phyloP scores from a whole-genome alignment of 2,888 invertebrate genomes.

The Caenorhabditis sinica region DNA sequence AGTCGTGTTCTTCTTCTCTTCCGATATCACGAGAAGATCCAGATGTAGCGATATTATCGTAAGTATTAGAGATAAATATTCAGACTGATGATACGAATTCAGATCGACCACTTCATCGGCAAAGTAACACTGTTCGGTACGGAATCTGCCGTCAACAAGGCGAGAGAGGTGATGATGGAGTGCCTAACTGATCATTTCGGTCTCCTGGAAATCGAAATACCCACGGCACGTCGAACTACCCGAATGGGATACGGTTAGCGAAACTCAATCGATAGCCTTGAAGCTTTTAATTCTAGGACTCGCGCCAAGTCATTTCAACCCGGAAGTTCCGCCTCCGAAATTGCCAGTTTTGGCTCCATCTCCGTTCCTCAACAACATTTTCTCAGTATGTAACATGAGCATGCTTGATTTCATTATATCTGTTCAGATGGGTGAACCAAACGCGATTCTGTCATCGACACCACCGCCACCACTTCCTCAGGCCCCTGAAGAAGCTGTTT shows the following conservation, averaged over 20 bases:
- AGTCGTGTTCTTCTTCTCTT: slow-evolving; percentile 57
- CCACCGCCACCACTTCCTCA: slow-evolving; percentile 5
- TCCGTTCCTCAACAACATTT: not conserved
- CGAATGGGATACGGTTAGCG: slow-evolving; percentile 24
- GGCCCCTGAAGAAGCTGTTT: slow-evolving; percentile 9
- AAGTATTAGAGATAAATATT: not conserved
- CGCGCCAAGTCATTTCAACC: not conserved
- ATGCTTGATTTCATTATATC: slow-evolving; percentile 3
- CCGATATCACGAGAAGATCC: slow-evolving; percentile 51
- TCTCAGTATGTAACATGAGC: slow-evolving; percentile 15
- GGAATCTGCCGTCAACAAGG: slow-evolving; percentile 43
- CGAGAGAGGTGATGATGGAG: slow-evolving; percentile 51
- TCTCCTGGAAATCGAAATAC: slow-evolving; percentile 49
- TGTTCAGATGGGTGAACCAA: slow-evolving; percentile 57
- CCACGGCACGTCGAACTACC: slow-evolving; percentile 11
- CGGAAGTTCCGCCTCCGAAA: not conserved
- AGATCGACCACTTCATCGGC: slow-evolving; percentile 56
- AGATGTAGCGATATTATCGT: slow-evolving; percentile 56
- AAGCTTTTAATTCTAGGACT: not conserved
- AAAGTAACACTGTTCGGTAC: slow-evolving; percentile 51
- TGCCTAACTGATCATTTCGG: slow-evolving; percentile 59
- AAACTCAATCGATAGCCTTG: not conserved
- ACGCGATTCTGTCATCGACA: slow-evolving; percentile 63
- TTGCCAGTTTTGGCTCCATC: not conserved
- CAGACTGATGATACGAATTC: not conserved